These are phyloP conservation scores for Trogon melanurus DNA, from an alignment of 2,113 vertebrate species.

Conservation along the genomic window DNA sequence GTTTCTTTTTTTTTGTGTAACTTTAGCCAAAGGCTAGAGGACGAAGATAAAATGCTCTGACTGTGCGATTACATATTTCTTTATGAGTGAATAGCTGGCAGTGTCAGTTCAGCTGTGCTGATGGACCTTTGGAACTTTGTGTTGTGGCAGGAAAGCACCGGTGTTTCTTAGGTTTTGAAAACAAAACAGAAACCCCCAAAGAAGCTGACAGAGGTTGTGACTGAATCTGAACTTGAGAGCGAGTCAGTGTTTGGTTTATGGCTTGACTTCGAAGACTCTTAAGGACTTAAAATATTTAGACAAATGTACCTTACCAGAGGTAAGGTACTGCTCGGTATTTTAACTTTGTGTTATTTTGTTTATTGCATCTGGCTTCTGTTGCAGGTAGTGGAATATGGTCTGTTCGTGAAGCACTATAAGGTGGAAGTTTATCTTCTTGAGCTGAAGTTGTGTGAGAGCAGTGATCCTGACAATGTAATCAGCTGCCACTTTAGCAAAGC, in stretches of 20 bases:
- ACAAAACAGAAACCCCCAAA: neutral
- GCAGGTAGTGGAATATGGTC: conserved; percentile 95
- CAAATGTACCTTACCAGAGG: neutral
- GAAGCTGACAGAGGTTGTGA: neutral
- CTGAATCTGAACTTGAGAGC: neutral
- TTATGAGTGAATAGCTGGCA: neutral
- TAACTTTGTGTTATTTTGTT: neutral
- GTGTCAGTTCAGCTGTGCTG: neutral
- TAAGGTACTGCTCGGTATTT: neutral
- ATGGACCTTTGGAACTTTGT: neutral
- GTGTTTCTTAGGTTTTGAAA: neutral
- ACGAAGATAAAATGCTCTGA: neutral
- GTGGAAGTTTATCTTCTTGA: conserved; percentile 97
- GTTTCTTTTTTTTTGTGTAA: neutral
- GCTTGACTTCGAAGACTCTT: neutral
- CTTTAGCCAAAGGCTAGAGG: neutral
- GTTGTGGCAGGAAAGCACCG: neutral
- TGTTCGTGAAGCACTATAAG: conserved; percentile 98
- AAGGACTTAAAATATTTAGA: neutral
- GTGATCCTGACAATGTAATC: conserved; percentile 85
- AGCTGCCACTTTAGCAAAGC: conserved; percentile 95
- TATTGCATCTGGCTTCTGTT: neutral
- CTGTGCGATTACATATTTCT: neutral
- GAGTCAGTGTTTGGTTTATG: neutral
- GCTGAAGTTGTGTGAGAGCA: conserved; percentile 92